Base-by-base conservation (phyloP, 2,797 vertebrate genomes). In the Vipera ursinii region DNA sequence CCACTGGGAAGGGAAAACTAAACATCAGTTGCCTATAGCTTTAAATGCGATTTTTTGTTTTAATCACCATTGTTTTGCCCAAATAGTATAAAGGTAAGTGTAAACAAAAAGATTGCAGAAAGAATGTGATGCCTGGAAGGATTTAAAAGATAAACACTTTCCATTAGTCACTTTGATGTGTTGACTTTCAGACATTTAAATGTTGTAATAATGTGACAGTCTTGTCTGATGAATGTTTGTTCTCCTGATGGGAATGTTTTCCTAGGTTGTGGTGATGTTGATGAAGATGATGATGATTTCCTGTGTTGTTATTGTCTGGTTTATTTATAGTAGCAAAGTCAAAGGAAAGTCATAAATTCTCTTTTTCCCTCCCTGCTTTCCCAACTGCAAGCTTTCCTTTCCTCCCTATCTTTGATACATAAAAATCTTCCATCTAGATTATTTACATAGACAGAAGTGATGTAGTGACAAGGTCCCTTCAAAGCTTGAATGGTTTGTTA, bases 381-480 rank as follows among this genome's bases (percentile, higher is more conserved):
- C 96, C 93, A 95, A 53, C 96, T 92, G 95, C n/a, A n/a, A n/a
- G n/a, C 95, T 96, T 95, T 96, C 93, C 96, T 96, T 95, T 95
- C 93, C 96, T 96, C 96, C 95, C 95, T 94, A 96, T 94, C 94
- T 97, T 93, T 97, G 96, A 97, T 96, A 93, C 95, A 95, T 96
- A 97, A 96, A 97, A 96, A 97, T 95, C 96, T 95, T 96, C 94
- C 94, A 97, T 97, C 96, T 95, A 95, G 97, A 96, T 97, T 97
- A 98, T 97, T 98, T 98, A 98, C 97, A 97, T 95, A 98, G 97
- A 96, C 96, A 97, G 97, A 97, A 97, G 95, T 96, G 97, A 96
- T 97, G 97, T 97, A 97, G 97, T 97, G 97, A 98, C 97, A 98
- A 98, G 97, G 97, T 97, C 97, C 97, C 97, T 97, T 98, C 97